A percentile compares a stretch with the other conserved stretches of the same genome.
Conservation (phyloP, 30 jellyfish, hydroid and myxozoan species). For the Hydractinia symbiolongicarpus region DNA sequence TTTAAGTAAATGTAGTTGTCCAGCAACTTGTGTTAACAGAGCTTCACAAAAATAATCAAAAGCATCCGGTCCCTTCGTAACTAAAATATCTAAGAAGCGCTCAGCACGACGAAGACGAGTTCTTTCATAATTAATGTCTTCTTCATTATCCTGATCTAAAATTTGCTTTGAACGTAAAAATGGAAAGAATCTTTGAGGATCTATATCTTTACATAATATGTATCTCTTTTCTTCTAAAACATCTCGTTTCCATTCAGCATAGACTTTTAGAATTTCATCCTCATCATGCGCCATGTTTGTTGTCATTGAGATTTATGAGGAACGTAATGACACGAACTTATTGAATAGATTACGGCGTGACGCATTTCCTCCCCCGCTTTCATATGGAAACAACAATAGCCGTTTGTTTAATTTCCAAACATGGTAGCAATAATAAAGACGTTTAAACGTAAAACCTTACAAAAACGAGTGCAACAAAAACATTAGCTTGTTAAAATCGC, state of each 20-base stretch:
- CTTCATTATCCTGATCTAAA: conserved; percentile 27
- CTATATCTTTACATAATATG: conserved; percentile 5
- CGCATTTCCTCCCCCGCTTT: too few species aligned
- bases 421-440: too few species aligned
- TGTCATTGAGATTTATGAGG: not conserved
- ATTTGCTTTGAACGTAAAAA: not conserved
- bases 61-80: conserved; percentile 11
- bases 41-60: conserved; percentile 27
- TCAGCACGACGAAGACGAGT: conserved; percentile 14
- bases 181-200: conserved; percentile 18
- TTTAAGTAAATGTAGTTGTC: conserved; percentile 12
- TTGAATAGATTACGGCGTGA: too few species aligned
- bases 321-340: too few species aligned
- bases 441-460: too few species aligned
- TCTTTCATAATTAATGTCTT: conserved; percentile 8
- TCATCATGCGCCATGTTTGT: conserved; percentile 32
- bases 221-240: conserved; percentile 4
- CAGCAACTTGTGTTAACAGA: conserved; percentile 13
- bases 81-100: not conserved
- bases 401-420: too few species aligned
- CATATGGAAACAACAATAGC: too few species aligned
- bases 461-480: too few species aligned
- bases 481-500: too few species aligned
- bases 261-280: not conserved
- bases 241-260: conserved; percentile 21